Percentiles rank a stretch among this genome's conserved stretches.
Conservation (phyloP, 2,113 vertebrate genomes). For the cattle (Bos taurus) region DNA sequence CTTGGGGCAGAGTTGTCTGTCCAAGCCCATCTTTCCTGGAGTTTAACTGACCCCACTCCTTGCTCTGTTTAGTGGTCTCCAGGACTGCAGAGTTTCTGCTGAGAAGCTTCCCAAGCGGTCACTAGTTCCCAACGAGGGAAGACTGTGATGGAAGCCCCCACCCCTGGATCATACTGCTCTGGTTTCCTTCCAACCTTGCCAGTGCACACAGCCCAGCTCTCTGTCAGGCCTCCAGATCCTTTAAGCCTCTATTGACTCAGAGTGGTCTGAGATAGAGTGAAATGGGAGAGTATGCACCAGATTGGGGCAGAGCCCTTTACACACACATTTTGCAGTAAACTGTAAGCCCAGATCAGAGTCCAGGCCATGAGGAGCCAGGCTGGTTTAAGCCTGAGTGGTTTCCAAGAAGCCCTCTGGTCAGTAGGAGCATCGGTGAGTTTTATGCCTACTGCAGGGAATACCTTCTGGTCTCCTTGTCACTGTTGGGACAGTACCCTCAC, state of each 20-base stretch:
- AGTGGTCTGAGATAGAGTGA: not conserved
- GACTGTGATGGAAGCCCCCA: not conserved
- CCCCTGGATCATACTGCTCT: no score
- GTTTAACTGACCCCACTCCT: not conserved
- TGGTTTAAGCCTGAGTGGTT: not conserved
- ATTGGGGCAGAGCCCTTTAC: not conserved
- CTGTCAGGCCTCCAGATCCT: not conserved
- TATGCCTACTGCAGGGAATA: not conserved
- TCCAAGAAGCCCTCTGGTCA: not conserved
- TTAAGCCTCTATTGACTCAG: conserved; percentile 6
- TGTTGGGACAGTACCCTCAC: not conserved
- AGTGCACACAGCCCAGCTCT: not conserved
- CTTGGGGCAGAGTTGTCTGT: not conserved
- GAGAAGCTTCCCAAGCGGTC: not conserved
- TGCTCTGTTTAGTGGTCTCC: not conserved
- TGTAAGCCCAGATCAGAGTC: conserved; percentile 5
- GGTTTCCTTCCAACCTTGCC: not conserved
- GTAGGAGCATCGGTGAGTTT: not conserved
- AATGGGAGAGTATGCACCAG: not conserved
- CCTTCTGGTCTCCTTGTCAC: not conserved
- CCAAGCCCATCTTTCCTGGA: not conserved
- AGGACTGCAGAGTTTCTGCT: not conserved
- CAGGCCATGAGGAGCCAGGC: not conserved
- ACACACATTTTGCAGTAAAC: not conserved
- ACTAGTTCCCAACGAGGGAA: not conserved